Base-by-base conservation (phyloP, 2,888 invertebrate genomes). In the Acrocera orbiculus region DNA sequence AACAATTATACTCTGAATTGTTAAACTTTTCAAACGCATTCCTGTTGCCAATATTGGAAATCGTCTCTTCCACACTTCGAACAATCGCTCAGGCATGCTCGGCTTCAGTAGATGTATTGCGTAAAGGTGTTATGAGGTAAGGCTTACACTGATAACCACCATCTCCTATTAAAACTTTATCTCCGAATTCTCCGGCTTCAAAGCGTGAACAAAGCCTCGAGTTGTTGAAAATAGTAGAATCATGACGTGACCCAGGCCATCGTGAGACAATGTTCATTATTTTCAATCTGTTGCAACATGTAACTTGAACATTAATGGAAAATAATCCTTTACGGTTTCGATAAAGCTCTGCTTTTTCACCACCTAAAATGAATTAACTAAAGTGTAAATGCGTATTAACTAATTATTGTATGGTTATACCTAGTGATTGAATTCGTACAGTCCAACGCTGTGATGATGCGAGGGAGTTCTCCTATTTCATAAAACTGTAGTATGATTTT, bases 171-270 rank as follows among this genome's bases (percentile, higher is more conserved):
- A 42, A 25, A 7, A 42, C 5, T 20, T 26, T 23, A 13, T 40
- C 15, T 2, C 35, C 39, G 13, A 41, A 39, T n/a, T 39, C 37
- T 2, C 25, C 37, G 13, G 24, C 32, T 13, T 39, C 39, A 13
- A 41, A 34, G 20, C 35, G 26, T 5, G 27, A 26, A 28, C 30
- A 31, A 16, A 40, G 35, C 5, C 26, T 30, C 4, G 41, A 37
- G 11, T 37, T 39, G 5, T 30, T 32, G 10, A 41, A 34, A 28
- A 39, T 37, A 22, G 17, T 41, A 9, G 37, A 16, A 13, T 41
- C 35, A 17, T 41, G 39, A 4, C 37, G 25, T 20, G 39, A 39
- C 22, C 38, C 38, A 8, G 27, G 41, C 37, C 34, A 38, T 7
- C 38, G 16, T 25, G 32, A 27, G 22, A 37, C 30, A 4, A 34